phyloP scores from a whole-genome alignment of 2,888 invertebrate genomes.

The Thymelicus acteon region DNA sequence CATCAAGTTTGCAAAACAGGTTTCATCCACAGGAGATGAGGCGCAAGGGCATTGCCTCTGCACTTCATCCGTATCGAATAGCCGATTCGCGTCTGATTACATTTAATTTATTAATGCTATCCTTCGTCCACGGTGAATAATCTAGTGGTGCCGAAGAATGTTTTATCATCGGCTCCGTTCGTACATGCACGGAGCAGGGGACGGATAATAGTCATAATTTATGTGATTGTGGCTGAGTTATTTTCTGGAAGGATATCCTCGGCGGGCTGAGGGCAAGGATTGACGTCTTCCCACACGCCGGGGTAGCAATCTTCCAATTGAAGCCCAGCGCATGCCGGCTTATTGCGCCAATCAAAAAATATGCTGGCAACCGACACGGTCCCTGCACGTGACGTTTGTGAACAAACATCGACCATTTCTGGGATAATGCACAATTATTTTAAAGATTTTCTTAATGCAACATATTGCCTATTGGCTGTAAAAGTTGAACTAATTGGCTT shows the following conservation, averaged over 20 bases:
- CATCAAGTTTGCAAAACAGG: conserved; percentile 62
- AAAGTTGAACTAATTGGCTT: too few species aligned
- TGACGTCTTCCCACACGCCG: conserved; percentile 77
- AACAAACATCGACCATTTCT: neutral
- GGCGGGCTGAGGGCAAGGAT: conserved; percentile 70
- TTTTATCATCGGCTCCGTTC: conserved; percentile 8
- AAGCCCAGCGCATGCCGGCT: conserved; percentile 69
- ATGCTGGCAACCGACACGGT: conserved; percentile 56
- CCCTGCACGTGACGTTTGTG: conserved; percentile 26
- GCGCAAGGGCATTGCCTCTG: conserved; percentile 60
- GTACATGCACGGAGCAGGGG: conserved; percentile 25
- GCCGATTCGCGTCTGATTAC: conserved; percentile 52
- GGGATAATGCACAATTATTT: too few species aligned
- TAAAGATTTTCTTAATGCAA: too few species aligned
- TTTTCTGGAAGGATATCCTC: conserved; percentile 84
- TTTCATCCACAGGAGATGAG: conserved; percentile 48
- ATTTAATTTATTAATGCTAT: conserved; percentile 53
- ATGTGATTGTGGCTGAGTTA: conserved; percentile 58
- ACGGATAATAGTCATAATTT: conserved; percentile 49
- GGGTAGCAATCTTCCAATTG: conserved; percentile 79
- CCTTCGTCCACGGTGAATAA: conserved; percentile 28
- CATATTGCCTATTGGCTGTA: too few species aligned
- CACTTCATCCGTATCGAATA: conserved; percentile 46
- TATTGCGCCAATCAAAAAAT: conserved; percentile 83
- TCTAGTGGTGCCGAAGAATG: conserved; percentile 13